Percentiles rank a stretch among this genome's conserved stretches.
These are phyloP conservation scores for Brachionus asplanchnoidis DNA, from an alignment of 1,140 invertebrate species.

Conservation along the genomic window DNA sequence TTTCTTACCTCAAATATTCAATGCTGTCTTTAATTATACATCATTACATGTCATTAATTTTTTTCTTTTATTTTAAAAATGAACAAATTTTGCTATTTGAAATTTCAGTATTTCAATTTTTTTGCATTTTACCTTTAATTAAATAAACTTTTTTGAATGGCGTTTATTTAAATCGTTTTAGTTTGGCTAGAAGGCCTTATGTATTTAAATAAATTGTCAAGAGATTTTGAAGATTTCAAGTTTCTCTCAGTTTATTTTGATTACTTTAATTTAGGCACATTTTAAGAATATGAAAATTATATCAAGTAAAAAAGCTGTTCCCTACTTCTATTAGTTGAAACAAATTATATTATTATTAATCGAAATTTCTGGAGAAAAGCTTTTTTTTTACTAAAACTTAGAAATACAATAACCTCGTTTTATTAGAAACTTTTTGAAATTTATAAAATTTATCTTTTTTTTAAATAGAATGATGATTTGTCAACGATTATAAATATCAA, in stretches of 20 bases:
- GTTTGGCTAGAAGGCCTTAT: background rate
- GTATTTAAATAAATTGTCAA: background rate
- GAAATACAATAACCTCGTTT: too few species aligned
- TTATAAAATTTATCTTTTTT: too few species aligned
- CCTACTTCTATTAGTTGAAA: background rate
- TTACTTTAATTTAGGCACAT: background rate
- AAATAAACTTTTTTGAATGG: background rate
- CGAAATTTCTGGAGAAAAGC: background rate
- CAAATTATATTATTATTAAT: background rate
- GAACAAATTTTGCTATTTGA: background rate
- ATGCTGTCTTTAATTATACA: background rate
- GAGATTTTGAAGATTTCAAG: background rate
- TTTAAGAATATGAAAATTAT: background rate
- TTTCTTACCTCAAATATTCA: background rate
- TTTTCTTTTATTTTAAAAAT: background rate
- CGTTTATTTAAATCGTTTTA: background rate
- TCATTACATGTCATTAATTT: background rate
- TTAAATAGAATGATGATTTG: too few species aligned
- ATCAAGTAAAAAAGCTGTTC: background rate
- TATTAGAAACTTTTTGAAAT: too few species aligned
- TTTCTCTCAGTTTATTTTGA: background rate
- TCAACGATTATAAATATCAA: too few species aligned
- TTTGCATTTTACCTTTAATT: background rate
- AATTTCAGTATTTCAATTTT: background rate
- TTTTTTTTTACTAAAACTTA: background rate